phyloP scores from a whole-genome alignment of 2,888 invertebrate genomes.

The Bhutanitis thaidina region DNA sequence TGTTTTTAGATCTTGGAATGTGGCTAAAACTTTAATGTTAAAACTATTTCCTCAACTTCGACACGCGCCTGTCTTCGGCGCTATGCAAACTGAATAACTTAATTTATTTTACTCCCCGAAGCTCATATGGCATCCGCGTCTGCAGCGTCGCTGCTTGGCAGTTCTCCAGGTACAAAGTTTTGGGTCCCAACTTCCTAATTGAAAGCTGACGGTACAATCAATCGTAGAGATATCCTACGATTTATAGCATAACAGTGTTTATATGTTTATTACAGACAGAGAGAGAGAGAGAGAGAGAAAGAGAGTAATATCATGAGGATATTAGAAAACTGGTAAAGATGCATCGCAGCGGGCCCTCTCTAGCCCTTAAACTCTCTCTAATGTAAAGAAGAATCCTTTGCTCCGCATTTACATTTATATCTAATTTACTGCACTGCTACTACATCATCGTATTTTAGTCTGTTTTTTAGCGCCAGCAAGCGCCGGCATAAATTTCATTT shows the following conservation, averaged over 20 bases:
- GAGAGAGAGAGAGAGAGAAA: too few relatives aligned
- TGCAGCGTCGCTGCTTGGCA: constrained; percentile 10
- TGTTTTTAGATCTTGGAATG: too few relatives aligned
- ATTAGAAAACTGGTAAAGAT: too few relatives aligned
- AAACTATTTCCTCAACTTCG: background rate
- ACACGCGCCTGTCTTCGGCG: constrained; percentile 1
- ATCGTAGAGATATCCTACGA: background rate
- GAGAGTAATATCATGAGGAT: too few relatives aligned
- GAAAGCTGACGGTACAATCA: constrained; percentile 14
- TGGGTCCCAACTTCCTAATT: constrained; percentile 13
- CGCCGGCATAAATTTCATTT: too few relatives aligned
- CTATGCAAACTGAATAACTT: constrained; percentile 16
- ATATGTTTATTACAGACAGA: background rate
- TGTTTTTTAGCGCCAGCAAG: too few relatives aligned
- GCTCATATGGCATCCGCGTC: constrained; percentile 12
- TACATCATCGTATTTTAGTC: too few relatives aligned
- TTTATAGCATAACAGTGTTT: background rate
- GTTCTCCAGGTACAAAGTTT: constrained; percentile 17
- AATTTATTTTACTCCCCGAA: constrained; percentile 15
- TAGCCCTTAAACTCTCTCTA: too few relatives aligned
- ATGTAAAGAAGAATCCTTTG: too few relatives aligned
- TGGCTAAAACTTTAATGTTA: background rate
- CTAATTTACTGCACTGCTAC: too few relatives aligned
- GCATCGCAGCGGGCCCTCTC: too few relatives aligned
- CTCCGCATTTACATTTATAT: too few relatives aligned